Evolutionary conservation across 2,888 invertebrate species (phyloP), one percentile per base, ranked within the genome.

Genomic region (Oeneis ivallda): DNA sequence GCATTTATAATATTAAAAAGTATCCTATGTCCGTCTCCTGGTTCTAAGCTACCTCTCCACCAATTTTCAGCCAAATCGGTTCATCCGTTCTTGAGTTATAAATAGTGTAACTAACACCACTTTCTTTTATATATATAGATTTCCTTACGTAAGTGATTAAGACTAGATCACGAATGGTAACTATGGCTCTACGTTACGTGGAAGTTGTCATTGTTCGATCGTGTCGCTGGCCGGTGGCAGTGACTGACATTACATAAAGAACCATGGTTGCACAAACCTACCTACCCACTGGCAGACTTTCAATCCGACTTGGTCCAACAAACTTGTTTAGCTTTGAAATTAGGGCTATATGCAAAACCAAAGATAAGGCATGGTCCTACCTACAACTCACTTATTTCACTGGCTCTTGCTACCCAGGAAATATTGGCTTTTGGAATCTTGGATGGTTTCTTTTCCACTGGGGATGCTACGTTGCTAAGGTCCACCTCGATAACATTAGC

Each of bases 161-260:
- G 41, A 41, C 56, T 6, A 39, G 10, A 56, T 19, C 53, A 34
- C 37, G 43, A 54, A 15, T 32, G 43, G 66, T 52, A 64, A 67
- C 50, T 13, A 37, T 26, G n/a, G n/a, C n/a, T n/a, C n/a, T n/a
- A n/a, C n/a, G 61, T 80, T 79, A 77, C 79, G 76, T 77, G 78
- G 78, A 74, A 69, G 45, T 57, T 63, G 72, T 74, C 76, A 73
- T 74, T 74, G 75, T 70, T 73, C 75, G 69, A 74, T 74, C 67
- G 26, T 26, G 26, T 26, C 26, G 5, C 5, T 26, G 71, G 74
- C 75, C 76, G 75, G 69, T 70, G 74, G 76, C 72, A 70, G 70
- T 70, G 74, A 76, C 72, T 71, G 70, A 75, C 43, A 76, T 84
- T 84, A 84, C 76, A 82, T 79, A 81, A 80, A 77, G 69, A 72